phyloP scores from a whole-genome alignment of 2,113 vertebrate genomes.

The Dicentrarchus labrax region DNA sequence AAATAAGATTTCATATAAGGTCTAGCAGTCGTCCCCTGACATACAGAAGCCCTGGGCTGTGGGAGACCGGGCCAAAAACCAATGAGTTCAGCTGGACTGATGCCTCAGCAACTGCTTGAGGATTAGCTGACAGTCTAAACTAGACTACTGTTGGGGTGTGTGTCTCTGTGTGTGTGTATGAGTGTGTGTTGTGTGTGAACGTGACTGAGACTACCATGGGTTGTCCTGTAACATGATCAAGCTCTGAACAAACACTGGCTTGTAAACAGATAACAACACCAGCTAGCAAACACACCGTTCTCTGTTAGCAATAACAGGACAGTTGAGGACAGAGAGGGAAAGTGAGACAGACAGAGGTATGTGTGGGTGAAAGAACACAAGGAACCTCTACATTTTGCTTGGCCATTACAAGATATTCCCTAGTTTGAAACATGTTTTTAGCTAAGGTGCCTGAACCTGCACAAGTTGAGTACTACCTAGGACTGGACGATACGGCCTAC shows the following conservation, averaged over 20 bases:
- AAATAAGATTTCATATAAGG: conserved; percentile 5
- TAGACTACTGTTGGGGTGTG: conserved; percentile 49
- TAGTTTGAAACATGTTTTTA: not conserved
- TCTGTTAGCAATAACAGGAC: conserved; percentile 57
- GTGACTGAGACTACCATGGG: conserved; percentile 41
- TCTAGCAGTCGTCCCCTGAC: not conserved
- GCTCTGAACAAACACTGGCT: conserved; percentile 68
- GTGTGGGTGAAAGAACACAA: not conserved
- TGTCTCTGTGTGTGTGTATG: conserved; percentile 26
- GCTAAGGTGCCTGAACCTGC: too few species aligned
- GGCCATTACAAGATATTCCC: not conserved
- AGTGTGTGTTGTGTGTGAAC: conserved; percentile 14
- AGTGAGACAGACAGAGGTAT: not conserved
- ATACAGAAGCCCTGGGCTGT: not conserved
- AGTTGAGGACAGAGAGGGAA: conserved; percentile 16
- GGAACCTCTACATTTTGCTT: not conserved
- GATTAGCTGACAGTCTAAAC: conserved; percentile 60
- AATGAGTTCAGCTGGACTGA: conserved; percentile 47
- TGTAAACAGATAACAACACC: conserved; percentile 74
- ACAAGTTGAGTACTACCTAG: too few species aligned
- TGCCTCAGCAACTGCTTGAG: conserved; percentile 59
- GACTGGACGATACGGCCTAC: too few species aligned
- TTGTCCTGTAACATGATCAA: conserved; percentile 71
- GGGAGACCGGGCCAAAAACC: not conserved
- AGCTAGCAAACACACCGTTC: conserved; percentile 46